phyloP scores from a whole-genome alignment of 1,140 invertebrate genomes.

The Drosophila funebris region DNA sequence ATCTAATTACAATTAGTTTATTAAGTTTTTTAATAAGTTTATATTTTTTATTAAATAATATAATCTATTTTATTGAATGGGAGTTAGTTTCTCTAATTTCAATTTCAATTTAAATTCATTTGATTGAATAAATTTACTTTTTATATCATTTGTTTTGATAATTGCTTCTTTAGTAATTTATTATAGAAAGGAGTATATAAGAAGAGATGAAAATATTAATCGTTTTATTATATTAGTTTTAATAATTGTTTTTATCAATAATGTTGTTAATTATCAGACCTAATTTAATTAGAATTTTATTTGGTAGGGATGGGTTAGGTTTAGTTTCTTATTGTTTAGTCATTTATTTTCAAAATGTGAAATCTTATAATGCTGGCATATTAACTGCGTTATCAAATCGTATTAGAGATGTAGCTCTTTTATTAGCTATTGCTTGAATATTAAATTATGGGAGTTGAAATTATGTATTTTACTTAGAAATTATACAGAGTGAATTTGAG shows the following conservation, averaged over 20 bases:
- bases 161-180: conserved; percentile 87
- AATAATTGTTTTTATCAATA: conserved; percentile 88
- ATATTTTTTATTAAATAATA: conserved; percentile 83
- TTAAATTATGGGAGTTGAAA: conserved; percentile 85
- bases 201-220: conserved; percentile 76
- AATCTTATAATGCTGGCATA: conserved; percentile 87
- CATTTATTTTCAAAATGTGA: conserved; percentile 87
- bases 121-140: conserved; percentile 86
- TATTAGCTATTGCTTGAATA: conserved; percentile 86
- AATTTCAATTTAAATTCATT: conserved; percentile 85
- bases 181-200: conserved; percentile 87
- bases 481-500: conserved; percentile 83
- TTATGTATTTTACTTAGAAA: conserved; percentile 84
- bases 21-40: conserved; percentile 79
- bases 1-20: conserved; percentile 75
- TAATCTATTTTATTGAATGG: conserved; percentile 84
- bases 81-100: conserved; percentile 84
- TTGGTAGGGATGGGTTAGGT: conserved; percentile 89
- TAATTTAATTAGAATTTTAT: conserved; percentile 88
- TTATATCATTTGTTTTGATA: conserved; percentile 86
- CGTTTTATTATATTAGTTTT: conserved; percentile 86
- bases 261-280: conserved; percentile 88
- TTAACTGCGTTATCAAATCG: conserved; percentile 87
- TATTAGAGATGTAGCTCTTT: conserved; percentile 86
- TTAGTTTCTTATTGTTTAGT: conserved; percentile 88